phyloP scores from a whole-genome alignment of 2,797 vertebrate genomes.

The Adrianichthys oophorus region DNA sequence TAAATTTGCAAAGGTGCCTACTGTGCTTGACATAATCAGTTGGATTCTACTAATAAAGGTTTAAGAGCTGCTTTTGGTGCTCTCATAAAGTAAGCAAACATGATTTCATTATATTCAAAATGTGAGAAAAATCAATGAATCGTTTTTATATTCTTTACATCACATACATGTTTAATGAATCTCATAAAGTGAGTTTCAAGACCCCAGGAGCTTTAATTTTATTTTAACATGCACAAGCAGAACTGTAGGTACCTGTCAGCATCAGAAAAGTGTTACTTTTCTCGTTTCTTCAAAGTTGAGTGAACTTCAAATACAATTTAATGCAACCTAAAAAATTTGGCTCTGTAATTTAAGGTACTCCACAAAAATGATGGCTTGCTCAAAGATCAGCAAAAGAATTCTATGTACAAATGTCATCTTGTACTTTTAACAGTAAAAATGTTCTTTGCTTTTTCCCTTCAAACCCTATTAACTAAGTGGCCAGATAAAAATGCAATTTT shows the following conservation, averaged over 20 bases:
- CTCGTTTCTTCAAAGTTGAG: too few species aligned
- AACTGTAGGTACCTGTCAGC: neutral
- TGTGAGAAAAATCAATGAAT: neutral
- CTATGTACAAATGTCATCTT: too few species aligned
- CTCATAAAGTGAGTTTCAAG: neutral
- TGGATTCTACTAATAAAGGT: slow-evolving; percentile 26
- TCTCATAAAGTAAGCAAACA: slow-evolving; percentile 52
- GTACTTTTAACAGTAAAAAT: too few species aligned
- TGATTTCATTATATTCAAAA: slow-evolving; percentile 25
- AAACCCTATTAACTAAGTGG: too few species aligned
- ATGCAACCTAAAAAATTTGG: too few species aligned
- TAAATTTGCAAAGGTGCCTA: slow-evolving; percentile 49
- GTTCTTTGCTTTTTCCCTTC: too few species aligned
- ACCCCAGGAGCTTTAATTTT: neutral
- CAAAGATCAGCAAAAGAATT: too few species aligned
- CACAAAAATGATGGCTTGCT: too few species aligned
- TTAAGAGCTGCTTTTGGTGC: slow-evolving; percentile 30
- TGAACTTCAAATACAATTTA: too few species aligned
- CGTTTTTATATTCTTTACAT: slow-evolving; percentile 3
- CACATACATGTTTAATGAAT: slow-evolving; percentile 8
- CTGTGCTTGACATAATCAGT: slow-evolving; percentile 8
- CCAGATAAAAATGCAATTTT: too few species aligned
- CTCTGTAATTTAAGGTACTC: too few species aligned
- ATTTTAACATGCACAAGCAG: neutral
- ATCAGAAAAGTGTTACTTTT: neutral